These are phyloP conservation scores for Timandra comae DNA, from an alignment of 2,888 invertebrate genomes.

Conservation along the genomic window DNA sequence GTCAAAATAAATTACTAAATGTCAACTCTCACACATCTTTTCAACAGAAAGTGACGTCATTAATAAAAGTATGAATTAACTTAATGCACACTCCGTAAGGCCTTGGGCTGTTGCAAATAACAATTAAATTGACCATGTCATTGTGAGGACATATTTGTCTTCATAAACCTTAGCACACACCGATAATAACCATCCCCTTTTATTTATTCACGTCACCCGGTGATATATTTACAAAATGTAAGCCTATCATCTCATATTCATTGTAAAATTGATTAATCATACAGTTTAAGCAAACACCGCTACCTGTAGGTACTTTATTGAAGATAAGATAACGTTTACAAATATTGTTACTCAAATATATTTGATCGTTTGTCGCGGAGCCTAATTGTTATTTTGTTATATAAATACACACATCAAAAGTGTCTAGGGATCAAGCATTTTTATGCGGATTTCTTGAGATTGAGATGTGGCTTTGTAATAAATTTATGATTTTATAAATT, in stretches of 20 bases:
- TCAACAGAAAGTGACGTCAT: too few species aligned
- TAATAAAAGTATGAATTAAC: too few species aligned
- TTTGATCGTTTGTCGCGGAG: too few species aligned
- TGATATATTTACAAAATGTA: conserved; percentile 45
- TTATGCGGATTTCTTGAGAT: too few species aligned
- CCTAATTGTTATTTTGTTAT: too few species aligned
- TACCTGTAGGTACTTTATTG: conserved; percentile 44
- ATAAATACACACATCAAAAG: too few species aligned
- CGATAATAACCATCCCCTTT: conserved; percentile 33
- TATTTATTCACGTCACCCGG: conserved; percentile 49
- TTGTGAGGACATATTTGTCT: conserved; percentile 44
- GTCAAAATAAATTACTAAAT: too few species aligned
- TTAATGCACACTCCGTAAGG: conserved; percentile 25
- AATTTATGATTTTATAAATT: too few species aligned
- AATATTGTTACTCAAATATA: conserved; percentile 6
- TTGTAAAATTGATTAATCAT: conserved; percentile 58
- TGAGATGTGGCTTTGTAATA: too few species aligned
- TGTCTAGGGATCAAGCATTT: too few species aligned
- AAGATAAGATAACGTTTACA: conserved; percentile 49
- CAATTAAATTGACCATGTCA: conserved; percentile 47
- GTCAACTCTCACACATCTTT: too few species aligned
- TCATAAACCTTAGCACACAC: conserved; percentile 29
- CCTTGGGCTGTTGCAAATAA: conserved; percentile 29
- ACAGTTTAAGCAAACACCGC: conserved; percentile 42
- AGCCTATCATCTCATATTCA: conserved; percentile 40